These are phyloP conservation scores for Heliconius erato DNA, from an alignment of 2,888 invertebrate species.

Conservation along the genomic window DNA sequence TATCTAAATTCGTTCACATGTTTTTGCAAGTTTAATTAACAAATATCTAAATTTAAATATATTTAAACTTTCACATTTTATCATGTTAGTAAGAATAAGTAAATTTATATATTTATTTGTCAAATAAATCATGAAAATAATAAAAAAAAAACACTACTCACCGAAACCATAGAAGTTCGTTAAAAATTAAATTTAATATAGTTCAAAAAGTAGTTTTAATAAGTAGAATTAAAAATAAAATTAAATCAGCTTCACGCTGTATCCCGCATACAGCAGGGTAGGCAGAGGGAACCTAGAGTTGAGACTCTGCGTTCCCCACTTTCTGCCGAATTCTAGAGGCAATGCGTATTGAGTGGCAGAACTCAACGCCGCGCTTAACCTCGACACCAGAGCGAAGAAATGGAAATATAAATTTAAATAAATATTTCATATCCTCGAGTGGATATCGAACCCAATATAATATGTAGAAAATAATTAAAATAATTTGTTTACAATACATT, in stretches of 20 bases:
- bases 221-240: no score
- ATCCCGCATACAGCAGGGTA: no score
- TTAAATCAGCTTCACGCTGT: no score
- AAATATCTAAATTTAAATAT: not conserved
- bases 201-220: not conserved
- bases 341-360: no score
- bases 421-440: no score
- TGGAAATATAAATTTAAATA: no score
- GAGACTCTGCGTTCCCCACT: no score
- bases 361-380: no score
- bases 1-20: not conserved
- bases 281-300: no score
- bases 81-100: not conserved
- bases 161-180: not conserved
- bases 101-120: no score
- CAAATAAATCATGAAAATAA: not conserved
- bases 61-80: slow-evolving; percentile 6
- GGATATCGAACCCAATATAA: not conserved
- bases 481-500: not conserved
- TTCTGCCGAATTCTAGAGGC: no score
- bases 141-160: not conserved
- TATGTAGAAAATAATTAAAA: not conserved
- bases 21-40: not conserved
- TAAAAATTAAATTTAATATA: not conserved
- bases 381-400: no score